Evolutionary conservation across 1,140 invertebrate species (phyloP).

Genomic region (Zaprionus davidi): DNA sequence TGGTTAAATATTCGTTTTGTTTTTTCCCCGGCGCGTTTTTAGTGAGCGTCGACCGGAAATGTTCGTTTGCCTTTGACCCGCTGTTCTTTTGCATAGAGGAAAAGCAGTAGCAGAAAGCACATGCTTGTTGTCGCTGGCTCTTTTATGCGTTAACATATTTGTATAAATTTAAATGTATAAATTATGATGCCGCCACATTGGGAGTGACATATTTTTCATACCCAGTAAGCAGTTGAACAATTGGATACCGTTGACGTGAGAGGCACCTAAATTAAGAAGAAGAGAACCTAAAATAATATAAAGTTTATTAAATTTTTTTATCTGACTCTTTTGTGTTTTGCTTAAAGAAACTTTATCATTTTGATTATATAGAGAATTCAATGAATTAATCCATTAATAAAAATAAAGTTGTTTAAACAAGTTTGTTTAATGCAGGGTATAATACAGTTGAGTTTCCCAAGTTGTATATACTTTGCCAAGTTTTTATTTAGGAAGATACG

Average conservation of each 20-base stretch:
- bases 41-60: slow-evolving; percentile 52
- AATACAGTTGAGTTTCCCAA: not conserved
- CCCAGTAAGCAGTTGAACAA: not conserved
- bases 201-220: slow-evolving; percentile 11
- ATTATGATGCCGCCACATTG: slow-evolving; percentile 17
- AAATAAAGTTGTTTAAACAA: too few relatives aligned
- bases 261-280: not conserved
- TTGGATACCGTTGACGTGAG: not conserved
- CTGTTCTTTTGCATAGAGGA: slow-evolving; percentile 22
- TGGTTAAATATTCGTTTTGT: slow-evolving; percentile 28
- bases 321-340: too few relatives aligned
- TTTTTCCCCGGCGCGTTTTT: slow-evolving; percentile 26
- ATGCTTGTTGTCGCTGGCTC: slow-evolving; percentile 39
- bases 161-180: slow-evolving; percentile 40
- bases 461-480: not conserved
- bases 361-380: too few relatives aligned
- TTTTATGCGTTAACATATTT: slow-evolving; percentile 28
- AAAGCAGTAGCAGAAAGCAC: slow-evolving; percentile 27
- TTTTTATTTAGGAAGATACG: slow-evolving; percentile 8
- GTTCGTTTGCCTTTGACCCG: slow-evolving; percentile 41
- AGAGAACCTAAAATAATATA: too few relatives aligned
- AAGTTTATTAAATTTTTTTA: too few relatives aligned
- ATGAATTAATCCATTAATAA: too few relatives aligned
- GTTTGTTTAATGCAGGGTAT: too few relatives aligned
- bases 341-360: too few relatives aligned